These are phyloP conservation scores for Coptodon rendalli DNA, from an alignment of 2,113 vertebrate genomes.

Conservation along the genomic window DNA sequence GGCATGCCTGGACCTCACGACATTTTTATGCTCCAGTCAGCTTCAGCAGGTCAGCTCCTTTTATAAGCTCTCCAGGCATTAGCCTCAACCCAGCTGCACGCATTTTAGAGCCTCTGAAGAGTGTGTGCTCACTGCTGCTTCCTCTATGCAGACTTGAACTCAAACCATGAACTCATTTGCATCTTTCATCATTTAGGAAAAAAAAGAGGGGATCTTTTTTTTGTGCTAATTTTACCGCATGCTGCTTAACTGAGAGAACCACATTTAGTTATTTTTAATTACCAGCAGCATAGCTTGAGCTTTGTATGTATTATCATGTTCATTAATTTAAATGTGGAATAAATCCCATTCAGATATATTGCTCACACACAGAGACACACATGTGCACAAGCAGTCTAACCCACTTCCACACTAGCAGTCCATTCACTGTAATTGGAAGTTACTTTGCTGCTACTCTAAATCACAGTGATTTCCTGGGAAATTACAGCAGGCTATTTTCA, in stretches of 20 bases:
- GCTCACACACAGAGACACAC: not conserved
- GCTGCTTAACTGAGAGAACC: not conserved
- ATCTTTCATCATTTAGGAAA: not conserved
- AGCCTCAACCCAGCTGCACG: not conserved
- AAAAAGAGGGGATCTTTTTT: not conserved
- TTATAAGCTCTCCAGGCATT: not conserved
- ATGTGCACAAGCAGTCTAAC: not conserved
- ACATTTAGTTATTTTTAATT: constrained; percentile 6
- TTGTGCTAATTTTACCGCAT: not conserved
- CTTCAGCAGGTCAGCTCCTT: not conserved
- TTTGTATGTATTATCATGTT: not conserved
- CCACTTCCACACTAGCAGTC: not conserved
- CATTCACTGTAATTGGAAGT: constrained; percentile 57
- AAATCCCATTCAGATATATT: not conserved
- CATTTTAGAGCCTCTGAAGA: not conserved
- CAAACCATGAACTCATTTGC: not conserved
- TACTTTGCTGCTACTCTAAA: constrained; percentile 58
- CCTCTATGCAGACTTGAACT: not conserved
- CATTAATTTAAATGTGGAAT: constrained; percentile 16
- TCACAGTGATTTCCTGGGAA: constrained; percentile 56
- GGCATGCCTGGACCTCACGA: not conserved
- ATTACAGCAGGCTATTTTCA: constrained; percentile 49
- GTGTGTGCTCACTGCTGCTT: not conserved
- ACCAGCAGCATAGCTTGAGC: not conserved
- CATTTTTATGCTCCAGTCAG: not conserved